Evolutionary conservation across 2,113 vertebrate genomes (phyloP).

Genomic region (Catharus fuscescens): DNA sequence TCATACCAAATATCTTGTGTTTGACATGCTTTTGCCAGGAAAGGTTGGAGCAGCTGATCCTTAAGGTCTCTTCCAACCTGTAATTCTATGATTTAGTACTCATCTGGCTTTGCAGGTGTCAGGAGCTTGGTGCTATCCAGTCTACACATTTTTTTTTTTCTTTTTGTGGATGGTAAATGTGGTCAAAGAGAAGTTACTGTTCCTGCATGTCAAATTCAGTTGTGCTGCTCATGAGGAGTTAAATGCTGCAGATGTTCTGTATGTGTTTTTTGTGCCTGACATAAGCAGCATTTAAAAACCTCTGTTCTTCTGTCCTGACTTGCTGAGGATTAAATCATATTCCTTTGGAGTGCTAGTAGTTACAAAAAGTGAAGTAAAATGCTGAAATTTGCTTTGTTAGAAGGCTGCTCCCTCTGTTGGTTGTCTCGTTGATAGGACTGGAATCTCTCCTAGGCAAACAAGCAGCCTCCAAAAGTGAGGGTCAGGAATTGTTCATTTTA

Average conservation of each 20-base stretch:
- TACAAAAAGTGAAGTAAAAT: neutral
- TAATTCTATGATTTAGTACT: neutral
- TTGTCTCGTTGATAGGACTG: neutral
- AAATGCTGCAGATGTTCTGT: neutral
- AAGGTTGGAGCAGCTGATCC: neutral
- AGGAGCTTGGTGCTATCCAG: neutral
- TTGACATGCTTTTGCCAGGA: neutral
- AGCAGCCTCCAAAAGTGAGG: neutral
- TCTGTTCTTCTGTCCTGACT: neutral
- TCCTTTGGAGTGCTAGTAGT: neutral
- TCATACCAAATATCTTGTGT: neutral
- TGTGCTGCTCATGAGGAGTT: neutral
- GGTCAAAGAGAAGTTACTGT: neutral
- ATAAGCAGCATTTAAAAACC: neutral
- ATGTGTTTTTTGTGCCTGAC: neutral
- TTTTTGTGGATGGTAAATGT: neutral
- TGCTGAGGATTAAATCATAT: neutral
- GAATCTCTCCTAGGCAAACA: neutral
- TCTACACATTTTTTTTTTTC: neutral
- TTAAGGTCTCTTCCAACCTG: neutral
- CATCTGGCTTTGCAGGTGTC: neutral
- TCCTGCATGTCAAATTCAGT: neutral
- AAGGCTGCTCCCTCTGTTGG: neutral
- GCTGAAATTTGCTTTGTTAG: neutral
- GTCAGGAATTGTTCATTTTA: neutral